Percentiles rank a stretch among this genome's conserved stretches.
Conservation (phyloP, 2,113 vertebrate species). For the Heterocephalus glaber region DNA sequence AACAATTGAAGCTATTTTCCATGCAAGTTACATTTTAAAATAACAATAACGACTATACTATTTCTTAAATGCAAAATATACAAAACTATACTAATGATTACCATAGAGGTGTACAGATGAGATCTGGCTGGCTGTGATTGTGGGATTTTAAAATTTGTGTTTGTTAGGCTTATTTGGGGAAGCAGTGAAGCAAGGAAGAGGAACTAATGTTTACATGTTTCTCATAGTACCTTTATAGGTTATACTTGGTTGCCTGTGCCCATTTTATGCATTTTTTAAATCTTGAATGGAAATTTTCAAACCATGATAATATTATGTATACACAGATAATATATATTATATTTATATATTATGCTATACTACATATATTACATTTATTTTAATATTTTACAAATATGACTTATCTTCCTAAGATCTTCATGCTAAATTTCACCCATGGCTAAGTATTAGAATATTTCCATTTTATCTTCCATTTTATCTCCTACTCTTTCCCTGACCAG, state of each 20-base stretch:
- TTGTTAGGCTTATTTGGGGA: not conserved
- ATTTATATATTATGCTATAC: not conserved
- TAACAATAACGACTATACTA: not conserved
- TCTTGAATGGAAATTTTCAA: not conserved
- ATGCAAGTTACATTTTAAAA: not conserved
- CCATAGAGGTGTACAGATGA: not conserved
- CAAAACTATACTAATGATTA: not conserved
- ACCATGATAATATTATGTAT: not conserved
- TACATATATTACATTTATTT: not conserved
- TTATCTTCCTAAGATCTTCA: not conserved
- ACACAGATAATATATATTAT: not conserved
- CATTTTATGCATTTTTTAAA: not conserved
- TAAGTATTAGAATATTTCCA: not conserved
- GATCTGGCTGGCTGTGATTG: fast-evolving
- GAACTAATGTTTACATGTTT: not conserved
- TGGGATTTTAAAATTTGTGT: not conserved
- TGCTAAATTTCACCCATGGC: not conserved
- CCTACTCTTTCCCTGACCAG: fast-evolving
- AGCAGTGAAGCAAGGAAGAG: not conserved
- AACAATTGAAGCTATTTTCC: not conserved
- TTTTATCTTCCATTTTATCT: not conserved
- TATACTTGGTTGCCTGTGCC: fast-evolving
- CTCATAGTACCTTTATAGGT: not conserved
- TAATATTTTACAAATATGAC: not conserved
- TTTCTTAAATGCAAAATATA: not conserved